Conservation (phyloP, 92 coral and sea anemone genomes). For the Ricordea florida region DNA sequence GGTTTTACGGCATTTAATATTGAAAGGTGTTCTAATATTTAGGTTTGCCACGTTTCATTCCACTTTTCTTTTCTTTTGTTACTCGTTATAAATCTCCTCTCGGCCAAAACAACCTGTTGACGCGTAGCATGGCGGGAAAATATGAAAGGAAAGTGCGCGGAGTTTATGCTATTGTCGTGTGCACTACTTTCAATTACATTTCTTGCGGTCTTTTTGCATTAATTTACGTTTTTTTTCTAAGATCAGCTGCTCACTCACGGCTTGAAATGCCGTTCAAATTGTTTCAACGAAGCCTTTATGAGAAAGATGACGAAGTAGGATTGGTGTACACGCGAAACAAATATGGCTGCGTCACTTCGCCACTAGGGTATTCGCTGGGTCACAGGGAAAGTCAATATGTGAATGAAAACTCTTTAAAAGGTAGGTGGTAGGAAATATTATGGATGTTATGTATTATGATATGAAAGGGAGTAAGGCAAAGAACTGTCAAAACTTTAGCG, state of each 20-base stretch:
- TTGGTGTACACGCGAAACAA: conserved; percentile 86
- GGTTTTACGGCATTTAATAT: too few species aligned
- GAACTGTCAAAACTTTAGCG: too few species aligned
- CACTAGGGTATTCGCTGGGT: conserved; percentile 57
- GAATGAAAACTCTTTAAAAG: neutral
- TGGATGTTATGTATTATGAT: too few species aligned
- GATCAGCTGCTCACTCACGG: too few species aligned
- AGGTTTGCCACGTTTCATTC: too few species aligned
- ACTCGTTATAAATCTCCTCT: neutral
- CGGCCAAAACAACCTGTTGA: neutral
- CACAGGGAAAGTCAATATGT: neutral
- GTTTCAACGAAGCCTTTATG: conserved; percentile 8
- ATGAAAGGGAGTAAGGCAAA: too few species aligned
- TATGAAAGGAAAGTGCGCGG: neutral
- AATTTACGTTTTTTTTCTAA: neutral
- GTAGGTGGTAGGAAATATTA: too few species aligned
- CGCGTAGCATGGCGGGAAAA: conserved; percentile 45
- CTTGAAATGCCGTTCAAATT: conserved; percentile 32
- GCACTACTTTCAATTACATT: neutral
- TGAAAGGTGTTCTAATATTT: too few species aligned
- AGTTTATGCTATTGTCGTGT: neutral
- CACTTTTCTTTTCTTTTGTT: neutral
- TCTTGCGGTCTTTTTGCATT: neutral
- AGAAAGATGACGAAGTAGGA: conserved; percentile 67
- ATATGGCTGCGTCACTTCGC: conserved; percentile 82